Evolutionary conservation across 2,113 vertebrate species (phyloP).

Genomic region (Dinomys branickii): DNA sequence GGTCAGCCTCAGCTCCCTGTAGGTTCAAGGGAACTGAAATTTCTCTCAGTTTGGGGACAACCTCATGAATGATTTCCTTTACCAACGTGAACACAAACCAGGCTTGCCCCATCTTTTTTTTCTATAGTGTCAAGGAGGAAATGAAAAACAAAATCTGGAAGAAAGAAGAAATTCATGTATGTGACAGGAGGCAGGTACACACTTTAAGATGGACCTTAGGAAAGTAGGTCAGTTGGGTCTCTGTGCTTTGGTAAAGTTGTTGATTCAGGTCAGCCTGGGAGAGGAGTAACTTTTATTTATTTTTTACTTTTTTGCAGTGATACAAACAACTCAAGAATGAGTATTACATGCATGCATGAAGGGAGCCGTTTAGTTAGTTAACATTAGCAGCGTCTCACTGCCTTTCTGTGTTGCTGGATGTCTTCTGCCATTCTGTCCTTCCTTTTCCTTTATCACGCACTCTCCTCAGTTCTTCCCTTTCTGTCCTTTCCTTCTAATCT

Average conservation of each 20-base stretch:
- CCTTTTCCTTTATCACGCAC: background rate
- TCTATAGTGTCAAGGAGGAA: background rate
- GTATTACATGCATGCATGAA: background rate
- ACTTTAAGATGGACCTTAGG: background rate
- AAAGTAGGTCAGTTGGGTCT: background rate
- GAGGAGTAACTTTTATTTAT: background rate
- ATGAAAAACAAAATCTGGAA: background rate
- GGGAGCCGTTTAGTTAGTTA: background rate
- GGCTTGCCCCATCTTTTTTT: background rate
- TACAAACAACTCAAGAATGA: background rate
- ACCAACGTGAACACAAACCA: background rate
- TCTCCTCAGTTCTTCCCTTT: background rate
- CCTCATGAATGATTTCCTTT: background rate
- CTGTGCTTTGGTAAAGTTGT: background rate
- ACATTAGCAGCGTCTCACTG: background rate
- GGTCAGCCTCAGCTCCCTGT: background rate
- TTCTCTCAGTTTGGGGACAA: constrained; percentile 4
- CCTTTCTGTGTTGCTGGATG: background rate
- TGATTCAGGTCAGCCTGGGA: background rate
- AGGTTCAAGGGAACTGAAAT: background rate
- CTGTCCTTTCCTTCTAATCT: background rate
- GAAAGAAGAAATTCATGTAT: background rate
- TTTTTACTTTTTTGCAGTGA: background rate
- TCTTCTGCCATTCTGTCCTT: background rate
- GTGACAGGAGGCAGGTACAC: background rate